These are phyloP conservation scores for Hypocryptadius cinnamomeus DNA, from an alignment of 2,113 vertebrate genomes.

Conservation along the genomic window DNA sequence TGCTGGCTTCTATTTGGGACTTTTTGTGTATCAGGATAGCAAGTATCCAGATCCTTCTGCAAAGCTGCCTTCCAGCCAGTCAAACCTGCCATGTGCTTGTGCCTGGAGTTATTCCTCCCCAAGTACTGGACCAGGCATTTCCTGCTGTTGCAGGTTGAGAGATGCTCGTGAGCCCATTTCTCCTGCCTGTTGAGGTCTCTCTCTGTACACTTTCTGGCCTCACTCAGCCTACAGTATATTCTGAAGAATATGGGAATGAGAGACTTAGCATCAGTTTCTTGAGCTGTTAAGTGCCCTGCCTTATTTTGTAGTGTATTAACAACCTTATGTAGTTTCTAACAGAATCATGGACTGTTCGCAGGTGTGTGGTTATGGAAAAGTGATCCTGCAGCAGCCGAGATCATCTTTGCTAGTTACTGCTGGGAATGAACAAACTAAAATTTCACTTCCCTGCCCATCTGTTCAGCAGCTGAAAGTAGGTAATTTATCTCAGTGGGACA, in stretches of 20 bases:
- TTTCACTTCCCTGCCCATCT: conserved; percentile 33
- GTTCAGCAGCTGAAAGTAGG: conserved; percentile 37
- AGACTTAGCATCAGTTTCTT: not conserved
- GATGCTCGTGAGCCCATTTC: not conserved
- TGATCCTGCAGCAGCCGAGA: not conserved
- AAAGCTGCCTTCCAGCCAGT: not conserved
- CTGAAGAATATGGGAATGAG: not conserved
- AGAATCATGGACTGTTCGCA: not conserved
- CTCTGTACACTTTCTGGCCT: not conserved
- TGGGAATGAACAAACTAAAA: conserved; percentile 43
- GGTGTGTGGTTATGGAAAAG: conserved; percentile 39
- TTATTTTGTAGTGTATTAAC: not conserved
- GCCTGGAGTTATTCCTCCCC: not conserved
- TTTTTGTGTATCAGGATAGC: not conserved
- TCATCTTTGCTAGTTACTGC: conserved; percentile 46
- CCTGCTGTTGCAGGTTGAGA: not conserved
- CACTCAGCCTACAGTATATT: not conserved
- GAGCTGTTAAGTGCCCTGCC: not conserved
- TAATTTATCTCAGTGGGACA: conserved; percentile 36
- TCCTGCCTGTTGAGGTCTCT: not conserved
- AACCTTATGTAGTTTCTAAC: conserved; percentile 12
- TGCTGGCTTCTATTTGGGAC: not conserved
- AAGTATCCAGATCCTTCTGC: not conserved
- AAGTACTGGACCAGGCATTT: not conserved
- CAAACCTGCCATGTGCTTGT: not conserved